Base-by-base conservation (phyloP, 2,888 invertebrate species). In the Nebria salina region DNA sequence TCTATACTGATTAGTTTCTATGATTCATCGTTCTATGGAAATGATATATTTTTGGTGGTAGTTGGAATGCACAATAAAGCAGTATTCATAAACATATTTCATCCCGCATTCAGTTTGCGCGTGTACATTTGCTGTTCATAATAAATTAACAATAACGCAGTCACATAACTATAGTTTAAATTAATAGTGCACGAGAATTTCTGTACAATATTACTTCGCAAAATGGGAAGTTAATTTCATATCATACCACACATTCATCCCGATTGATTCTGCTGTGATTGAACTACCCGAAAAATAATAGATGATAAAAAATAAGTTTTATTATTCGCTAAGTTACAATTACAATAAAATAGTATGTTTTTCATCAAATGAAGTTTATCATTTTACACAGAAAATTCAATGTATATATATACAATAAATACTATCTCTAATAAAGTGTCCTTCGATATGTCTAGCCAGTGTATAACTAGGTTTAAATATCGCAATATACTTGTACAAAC, bases 1-100 rank as follows among this genome's bases (percentile, higher is more conserved):
- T 54, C 54, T 79, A 73, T 42, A 25, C n/a, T 68, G 79, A 42
- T 79, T 79, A 79, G 73, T 79, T 78, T 72, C 54, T 73, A 68
- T 79, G 42, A 41, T 15, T 77, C 72, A 72, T 77, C 64, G 70
- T 70, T 77, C 78, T 70, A 65, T 26, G 43, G 78, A 42, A 34
- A 73, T 72, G n/a, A 68, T 74, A 68, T 68, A 54, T 66, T 74
- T 78, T 78, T 74, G 78, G 73, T 43, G 9, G 75, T 34, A 11
- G 73, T 15, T 65, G 73, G 65, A 78, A 73, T 78, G 25, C 20
- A 73, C 78, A 78, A 78, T 70, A 25, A 70, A 70, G 15, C 25
- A 70, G 54, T 13, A 54, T 54, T 54, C 54, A 54, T 54, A 54
- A 54, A 54, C 54, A 54, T 54, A 54, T 54, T 54, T 54, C 54